Base-by-base conservation (phyloP, 2,113 vertebrate species). In the Mormyrus iriodes region DNA sequence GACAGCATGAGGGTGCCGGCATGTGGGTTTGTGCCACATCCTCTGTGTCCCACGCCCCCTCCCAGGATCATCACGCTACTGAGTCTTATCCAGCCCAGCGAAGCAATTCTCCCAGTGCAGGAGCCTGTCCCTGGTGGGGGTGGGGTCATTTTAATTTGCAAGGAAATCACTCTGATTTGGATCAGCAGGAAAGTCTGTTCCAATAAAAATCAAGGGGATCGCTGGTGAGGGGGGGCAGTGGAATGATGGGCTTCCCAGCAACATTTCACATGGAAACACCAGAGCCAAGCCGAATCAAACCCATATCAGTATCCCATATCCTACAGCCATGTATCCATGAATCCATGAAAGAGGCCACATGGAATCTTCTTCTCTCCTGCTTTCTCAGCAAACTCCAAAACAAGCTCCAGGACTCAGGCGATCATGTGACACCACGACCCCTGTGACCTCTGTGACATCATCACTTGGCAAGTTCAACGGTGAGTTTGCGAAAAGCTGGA, bases 131-230 rank as follows among this genome's bases (percentile, higher is more conserved):
- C 89, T 83, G 69, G 69, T 84, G 85, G 91, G 92, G 92, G 88
- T 88, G 90, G 89, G 58, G 89, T 84, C 90, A 85, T 89, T 94
- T 92, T 93, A 93, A 94, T 94, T 94, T 92, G 91, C 88, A 84
- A 88, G 90, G 91, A 93, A 93, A 94, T 93, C 91, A 91, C 91
- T 91, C 90, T 92, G 91, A 94, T 94, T 93, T 92, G 91, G 89
- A 93, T 92, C 69, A 93, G 91, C 92, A 93, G 93, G 79, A 90
- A 91, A 93, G 93, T 94, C 92, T 91, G 92, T 92, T 94, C 92
- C 91, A 93, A 91, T 94, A 91, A 93, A 91, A 93, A 91, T 92
- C 91, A 93, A 88, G 89, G 91, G 88, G 35, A 13, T 49, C 51
- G 48, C 88, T 87, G 85, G 89, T 15, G 39, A 17, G 82, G 19